These are phyloP conservation scores for Ceratina australensis DNA, from an alignment of 1,140 invertebrate genomes.

Conservation along the genomic window DNA sequence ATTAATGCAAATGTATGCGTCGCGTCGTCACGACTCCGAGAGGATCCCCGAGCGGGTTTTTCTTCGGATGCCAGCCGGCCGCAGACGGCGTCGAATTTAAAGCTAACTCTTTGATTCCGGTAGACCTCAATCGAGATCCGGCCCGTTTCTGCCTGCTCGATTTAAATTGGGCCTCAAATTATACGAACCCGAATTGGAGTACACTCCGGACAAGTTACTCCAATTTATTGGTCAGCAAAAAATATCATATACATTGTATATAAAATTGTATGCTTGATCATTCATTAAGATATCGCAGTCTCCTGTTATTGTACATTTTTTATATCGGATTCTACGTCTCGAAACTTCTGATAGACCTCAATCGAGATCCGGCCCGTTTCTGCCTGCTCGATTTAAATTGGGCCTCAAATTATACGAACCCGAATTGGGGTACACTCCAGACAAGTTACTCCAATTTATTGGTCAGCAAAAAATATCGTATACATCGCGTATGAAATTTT, in stretches of 20 bases:
- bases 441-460: too few relatives aligned
- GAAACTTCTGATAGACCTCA: neutral
- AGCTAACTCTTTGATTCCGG: conserved; percentile 15
- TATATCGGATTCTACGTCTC: too few relatives aligned
- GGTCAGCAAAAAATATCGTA: too few relatives aligned
- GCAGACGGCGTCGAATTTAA: neutral
- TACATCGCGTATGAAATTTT: too few relatives aligned
- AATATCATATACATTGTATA: too few relatives aligned
- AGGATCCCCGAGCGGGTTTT: neutral
- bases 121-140: conserved; percentile 12
- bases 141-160: neutral
- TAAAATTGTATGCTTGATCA: too few relatives aligned
- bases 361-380: conserved; percentile 23
- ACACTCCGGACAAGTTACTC: too few relatives aligned
- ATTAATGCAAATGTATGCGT: conserved; percentile 24
- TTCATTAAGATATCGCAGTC: too few relatives aligned
- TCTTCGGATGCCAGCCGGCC: neutral
- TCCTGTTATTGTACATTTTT: too few relatives aligned
- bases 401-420: neutral
- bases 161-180: conserved; percentile 15
- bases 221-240: too few relatives aligned
- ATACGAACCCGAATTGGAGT: neutral
- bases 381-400: neutral
- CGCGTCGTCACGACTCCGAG: neutral
- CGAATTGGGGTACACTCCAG: too few relatives aligned